Evolutionary conservation across 2,797 vertebrate species (phyloP).

Genomic region (Gymnothorax javanicus): DNA sequence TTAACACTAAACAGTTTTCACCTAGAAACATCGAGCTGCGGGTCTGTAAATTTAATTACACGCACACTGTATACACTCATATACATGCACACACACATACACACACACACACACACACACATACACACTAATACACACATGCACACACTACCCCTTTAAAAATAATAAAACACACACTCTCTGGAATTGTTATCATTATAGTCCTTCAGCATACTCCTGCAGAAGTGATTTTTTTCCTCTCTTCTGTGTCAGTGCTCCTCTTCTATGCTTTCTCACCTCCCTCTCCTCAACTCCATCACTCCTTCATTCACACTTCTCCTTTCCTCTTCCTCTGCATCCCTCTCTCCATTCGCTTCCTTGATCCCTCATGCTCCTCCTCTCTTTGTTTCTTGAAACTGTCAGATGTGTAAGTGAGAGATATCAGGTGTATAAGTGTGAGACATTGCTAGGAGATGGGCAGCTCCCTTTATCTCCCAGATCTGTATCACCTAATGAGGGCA

Average conservation of each 20-base stretch:
- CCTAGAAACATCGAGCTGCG: conserved; percentile 19
- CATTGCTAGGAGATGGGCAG: conserved; percentile 71
- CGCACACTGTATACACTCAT: neutral
- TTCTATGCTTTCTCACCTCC: neutral
- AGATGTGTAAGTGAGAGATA: conserved; percentile 57
- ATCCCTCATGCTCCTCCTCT: conserved; percentile 50
- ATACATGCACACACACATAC: conserved; percentile 19
- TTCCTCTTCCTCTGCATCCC: neutral
- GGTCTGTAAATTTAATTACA: conserved; percentile 15
- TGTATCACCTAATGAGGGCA: conserved; percentile 25
- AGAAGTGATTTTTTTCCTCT: no score
- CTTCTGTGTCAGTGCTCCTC: neutral
- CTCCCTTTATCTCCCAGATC: conserved; percentile 62
- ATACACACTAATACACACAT: neutral
- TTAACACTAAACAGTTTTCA: conserved; percentile 22
- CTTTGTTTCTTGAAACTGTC: neutral
- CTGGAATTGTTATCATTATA: no score
- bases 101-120: neutral
- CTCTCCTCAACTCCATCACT: neutral
- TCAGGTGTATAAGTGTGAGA: conserved; percentile 56
- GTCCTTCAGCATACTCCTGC: no score
- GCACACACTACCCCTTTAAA: neutral
- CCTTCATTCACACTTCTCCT: neutral
- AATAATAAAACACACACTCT: neutral
- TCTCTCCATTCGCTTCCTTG: conserved; percentile 35